phyloP scores from a whole-genome alignment of 2,113 vertebrate genomes.

The Laticauda colubrina region DNA sequence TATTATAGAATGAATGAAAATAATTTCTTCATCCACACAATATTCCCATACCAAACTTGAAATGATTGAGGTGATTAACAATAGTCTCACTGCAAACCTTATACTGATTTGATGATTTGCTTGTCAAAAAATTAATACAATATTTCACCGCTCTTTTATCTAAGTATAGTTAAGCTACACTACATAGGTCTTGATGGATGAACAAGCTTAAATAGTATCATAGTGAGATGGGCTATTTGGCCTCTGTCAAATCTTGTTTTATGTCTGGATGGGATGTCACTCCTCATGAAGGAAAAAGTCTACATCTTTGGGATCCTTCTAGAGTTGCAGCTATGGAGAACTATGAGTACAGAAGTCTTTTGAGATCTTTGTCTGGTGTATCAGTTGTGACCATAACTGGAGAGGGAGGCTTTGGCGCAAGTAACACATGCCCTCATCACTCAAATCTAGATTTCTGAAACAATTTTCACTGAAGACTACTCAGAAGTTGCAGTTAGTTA shows the following conservation, averaged over 20 bases:
- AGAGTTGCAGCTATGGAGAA: background rate
- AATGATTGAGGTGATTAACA: background rate
- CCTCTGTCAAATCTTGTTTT: background rate
- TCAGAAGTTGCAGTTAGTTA: background rate
- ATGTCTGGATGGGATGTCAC: background rate
- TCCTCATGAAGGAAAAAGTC: background rate
- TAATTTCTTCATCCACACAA: background rate
- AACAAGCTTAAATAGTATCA: background rate
- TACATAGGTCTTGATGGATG: background rate
- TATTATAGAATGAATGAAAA: background rate
- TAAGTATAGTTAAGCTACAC: background rate
- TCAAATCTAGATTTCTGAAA: background rate
- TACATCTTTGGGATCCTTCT: background rate
- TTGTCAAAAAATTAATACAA: background rate
- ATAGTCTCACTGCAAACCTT: background rate
- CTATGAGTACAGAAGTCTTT: background rate
- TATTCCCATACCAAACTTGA: background rate
- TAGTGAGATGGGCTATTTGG: background rate
- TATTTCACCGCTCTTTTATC: background rate
- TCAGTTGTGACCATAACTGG: background rate
- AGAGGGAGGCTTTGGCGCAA: background rate
- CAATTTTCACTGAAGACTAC: background rate
- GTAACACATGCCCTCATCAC: background rate
- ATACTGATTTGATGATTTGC: background rate
- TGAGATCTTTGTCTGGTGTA: background rate